Percentiles rank a stretch among this genome's conserved stretches.
phyloP scores from a whole-genome alignment of 2,797 vertebrate species.

The Champsocephalus esox region DNA sequence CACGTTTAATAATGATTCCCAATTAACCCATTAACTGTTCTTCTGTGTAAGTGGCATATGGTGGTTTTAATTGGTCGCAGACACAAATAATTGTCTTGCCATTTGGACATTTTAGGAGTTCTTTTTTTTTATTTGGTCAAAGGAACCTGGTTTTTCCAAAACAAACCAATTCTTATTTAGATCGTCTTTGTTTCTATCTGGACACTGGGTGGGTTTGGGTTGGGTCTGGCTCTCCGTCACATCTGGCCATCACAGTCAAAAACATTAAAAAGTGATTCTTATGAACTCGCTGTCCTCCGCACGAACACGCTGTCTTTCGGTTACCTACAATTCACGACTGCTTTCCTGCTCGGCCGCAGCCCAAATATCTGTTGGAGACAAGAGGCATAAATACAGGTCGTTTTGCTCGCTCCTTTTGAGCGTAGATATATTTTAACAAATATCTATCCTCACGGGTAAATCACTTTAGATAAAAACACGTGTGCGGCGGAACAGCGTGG shows the following conservation, averaged over 20 bases:
- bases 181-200: neutral
- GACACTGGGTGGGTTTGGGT: neutral
- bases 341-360: conserved; percentile 49
- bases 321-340: conserved; percentile 35
- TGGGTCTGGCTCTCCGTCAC: neutral
- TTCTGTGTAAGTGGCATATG: conserved; percentile 6
- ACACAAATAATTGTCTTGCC: conserved; percentile 9
- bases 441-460: conserved; percentile 47
- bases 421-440: conserved; percentile 65
- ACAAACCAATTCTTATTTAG: neutral
- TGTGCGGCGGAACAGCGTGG: conserved; percentile 57
- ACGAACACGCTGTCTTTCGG: conserved; percentile 25
- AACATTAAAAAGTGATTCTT: conserved; percentile 6
- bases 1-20: conserved; percentile 25
- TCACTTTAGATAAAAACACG: conserved; percentile 35
- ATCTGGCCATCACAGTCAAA: conserved; percentile 10
- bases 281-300: conserved; percentile 19
- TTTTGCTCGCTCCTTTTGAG: conserved; percentile 54
- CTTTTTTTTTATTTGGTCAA: neutral
- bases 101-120: neutral
- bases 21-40: conserved; percentile 14
- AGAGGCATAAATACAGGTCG: conserved; percentile 66
- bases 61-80: conserved; percentile 21
- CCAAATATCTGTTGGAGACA: conserved; percentile 60
- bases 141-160: neutral